A percentile compares a stretch with the other conserved stretches of the same genome.
phyloP scores from a whole-genome alignment of 2,113 vertebrate species.

The Dipodomys stephensi region DNA sequence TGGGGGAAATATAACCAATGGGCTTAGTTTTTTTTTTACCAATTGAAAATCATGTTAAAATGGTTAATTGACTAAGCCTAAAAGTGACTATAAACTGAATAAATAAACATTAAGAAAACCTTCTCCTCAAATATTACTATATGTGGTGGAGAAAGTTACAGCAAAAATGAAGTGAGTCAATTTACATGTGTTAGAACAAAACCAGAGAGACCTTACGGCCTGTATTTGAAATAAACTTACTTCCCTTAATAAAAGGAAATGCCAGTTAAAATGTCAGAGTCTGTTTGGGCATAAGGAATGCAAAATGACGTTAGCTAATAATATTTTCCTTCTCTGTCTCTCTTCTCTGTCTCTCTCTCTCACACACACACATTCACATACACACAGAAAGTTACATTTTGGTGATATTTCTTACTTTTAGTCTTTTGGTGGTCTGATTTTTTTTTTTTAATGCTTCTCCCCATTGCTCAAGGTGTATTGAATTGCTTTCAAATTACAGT shows the following conservation, averaged over 20 bases:
- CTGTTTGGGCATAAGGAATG: neutral
- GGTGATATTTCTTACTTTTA: neutral
- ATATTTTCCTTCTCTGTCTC: conserved; percentile 5
- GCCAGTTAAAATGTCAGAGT: conserved; percentile 15
- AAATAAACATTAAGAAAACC: neutral
- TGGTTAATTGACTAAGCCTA: too few species aligned
- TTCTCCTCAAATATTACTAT: neutral
- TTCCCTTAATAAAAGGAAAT: conserved; percentile 47
- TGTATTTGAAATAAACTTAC: neutral
- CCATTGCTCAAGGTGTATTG: neutral
- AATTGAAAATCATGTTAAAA: neutral
- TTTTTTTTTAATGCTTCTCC: neutral
- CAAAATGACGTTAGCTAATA: conserved; percentile 13
- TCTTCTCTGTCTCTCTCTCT: too few species aligned
- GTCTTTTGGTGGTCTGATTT: neutral
- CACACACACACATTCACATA: too few species aligned
- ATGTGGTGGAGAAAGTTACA: neutral
- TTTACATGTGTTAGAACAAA: neutral
- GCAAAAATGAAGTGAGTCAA: neutral
- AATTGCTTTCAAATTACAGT: conserved; percentile 26
- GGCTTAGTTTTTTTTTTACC: neutral
- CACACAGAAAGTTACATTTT: neutral
- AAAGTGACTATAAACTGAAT: conserved; percentile 1
- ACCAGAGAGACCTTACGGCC: neutral
- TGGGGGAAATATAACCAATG: neutral